Base-by-base conservation (phyloP, 2,113 vertebrate genomes). In the Rattus norvegicus region DNA sequence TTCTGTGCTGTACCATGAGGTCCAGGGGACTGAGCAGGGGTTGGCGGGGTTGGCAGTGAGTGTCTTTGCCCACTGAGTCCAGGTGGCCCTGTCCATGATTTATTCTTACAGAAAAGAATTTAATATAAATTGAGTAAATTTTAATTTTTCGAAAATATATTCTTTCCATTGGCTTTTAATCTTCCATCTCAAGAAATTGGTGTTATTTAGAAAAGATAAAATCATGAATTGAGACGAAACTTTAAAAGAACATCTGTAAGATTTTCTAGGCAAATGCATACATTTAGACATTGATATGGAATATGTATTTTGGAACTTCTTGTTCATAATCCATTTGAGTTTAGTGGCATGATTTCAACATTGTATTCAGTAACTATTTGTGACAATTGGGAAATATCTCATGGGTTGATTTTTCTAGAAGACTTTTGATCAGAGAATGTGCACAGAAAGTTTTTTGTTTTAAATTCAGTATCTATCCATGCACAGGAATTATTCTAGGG, bases 61-160 rank as follows among this genome's bases (percentile, higher is more conserved):
- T 36, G 30, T 19, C 43, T 52, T 86, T 86, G 33, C 43, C 43
- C 28, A 36, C 43, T 36, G 63, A 36, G 2, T 87, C 43, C 30
- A 49, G 19, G 43, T 33, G 43, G 16, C 9, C 28, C 63, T 28
- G 22, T 67, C 63, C 33, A 65, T 77, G 39, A 77, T 94, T 91
- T 86, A 70, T 76, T 94, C 24, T 92, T 85, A 73, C 26, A 91
- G 61, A 10, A n/a, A 96, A 87, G 1, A 94, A 63, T 16, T 95
- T 30, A 72, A 90, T 17, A n/a, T 70, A 5, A 76, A 91, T 75
- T 59, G 83, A 92, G 28, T 79, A 28, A 8, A 52, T 61, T 79
- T 88, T 70, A 65, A 52, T 63, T 79, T 73, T 84, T 73, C 14
- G 56, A n/a, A 88, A 92, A 88, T 75, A 36, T 84, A 36, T 88